Conservation (phyloP, 2,113 vertebrate species). For the Sorex fumeus region DNA sequence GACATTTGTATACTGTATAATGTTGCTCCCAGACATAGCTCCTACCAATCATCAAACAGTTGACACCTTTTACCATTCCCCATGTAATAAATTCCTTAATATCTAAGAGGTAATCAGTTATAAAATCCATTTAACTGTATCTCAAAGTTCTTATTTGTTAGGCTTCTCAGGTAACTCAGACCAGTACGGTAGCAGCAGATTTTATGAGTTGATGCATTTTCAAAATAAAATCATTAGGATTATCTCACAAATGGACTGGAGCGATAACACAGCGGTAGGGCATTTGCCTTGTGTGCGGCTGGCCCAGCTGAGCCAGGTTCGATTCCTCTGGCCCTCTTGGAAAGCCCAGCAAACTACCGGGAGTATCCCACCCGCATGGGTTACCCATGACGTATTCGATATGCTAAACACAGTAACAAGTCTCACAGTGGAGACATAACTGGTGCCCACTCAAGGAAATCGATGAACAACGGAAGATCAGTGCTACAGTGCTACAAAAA, state of each 20-base stretch:
- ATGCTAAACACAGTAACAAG: too few relatives aligned
- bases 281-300: too few relatives aligned
- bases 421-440: too few relatives aligned
- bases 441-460: too few relatives aligned
- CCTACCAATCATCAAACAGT: background rate
- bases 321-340: too few relatives aligned
- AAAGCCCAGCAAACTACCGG: too few relatives aligned
- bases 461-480: too few relatives aligned
- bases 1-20: background rate
- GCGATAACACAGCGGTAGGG: too few relatives aligned
- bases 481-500: too few relatives aligned
- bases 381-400: too few relatives aligned
- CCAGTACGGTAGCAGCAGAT: background rate
- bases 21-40: background rate
- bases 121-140: background rate
- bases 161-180: background rate
- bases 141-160: background rate
- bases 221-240: background rate
- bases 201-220: background rate
- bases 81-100: constrained; percentile 48
- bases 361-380: too few relatives aligned
- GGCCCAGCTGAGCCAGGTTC: too few relatives aligned
- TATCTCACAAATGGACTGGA: background rate
- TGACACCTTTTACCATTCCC: constrained; percentile 2
- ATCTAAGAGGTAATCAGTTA: constrained; percentile 34